Evolutionary conservation across 2,797 vertebrate genomes (phyloP).

Genomic region (Chromobotia macracanthus): DNA sequence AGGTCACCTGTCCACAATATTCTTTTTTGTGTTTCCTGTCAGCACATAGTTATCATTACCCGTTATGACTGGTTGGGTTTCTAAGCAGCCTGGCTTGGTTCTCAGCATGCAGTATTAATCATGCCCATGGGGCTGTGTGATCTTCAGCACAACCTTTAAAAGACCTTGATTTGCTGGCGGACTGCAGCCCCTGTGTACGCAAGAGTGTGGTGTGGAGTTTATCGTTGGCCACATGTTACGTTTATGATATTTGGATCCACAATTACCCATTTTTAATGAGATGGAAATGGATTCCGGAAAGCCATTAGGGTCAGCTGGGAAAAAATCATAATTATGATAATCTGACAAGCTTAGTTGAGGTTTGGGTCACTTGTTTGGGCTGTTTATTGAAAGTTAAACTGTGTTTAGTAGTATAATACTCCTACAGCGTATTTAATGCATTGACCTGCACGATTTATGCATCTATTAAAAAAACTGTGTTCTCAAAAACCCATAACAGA

Average conservation of each 20-base stretch:
- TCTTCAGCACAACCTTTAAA: constrained; percentile 52
- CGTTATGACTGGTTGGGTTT: constrained; percentile 41
- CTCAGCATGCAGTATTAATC: constrained; percentile 52
- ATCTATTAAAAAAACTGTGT: neutral
- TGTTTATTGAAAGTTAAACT: constrained; percentile 41
- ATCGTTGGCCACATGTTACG: constrained; percentile 33
- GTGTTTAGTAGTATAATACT: constrained; percentile 16
- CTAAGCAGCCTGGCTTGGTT: constrained; percentile 41
- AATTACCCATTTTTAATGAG: constrained; percentile 33
- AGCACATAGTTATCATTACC: constrained; percentile 41
- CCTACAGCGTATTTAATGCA: neutral
- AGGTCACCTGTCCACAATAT: constrained; percentile 43
- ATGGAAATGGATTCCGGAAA: constrained; percentile 34
- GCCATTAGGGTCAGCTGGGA: constrained; percentile 32
- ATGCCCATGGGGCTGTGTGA: constrained; percentile 46
- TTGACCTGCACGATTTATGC: neutral
- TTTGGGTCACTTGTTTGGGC: constrained; percentile 33
- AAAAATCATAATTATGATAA: constrained; percentile 36
- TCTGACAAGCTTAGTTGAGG: constrained; percentile 47
- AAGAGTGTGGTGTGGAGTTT: constrained; percentile 13
- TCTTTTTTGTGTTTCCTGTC: constrained; percentile 37
- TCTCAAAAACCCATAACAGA: neutral
- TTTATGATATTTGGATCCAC: constrained; percentile 14
- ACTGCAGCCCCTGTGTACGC: constrained; percentile 7
- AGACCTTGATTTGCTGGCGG: constrained; percentile 37